Evolutionary conservation across 30 jellyfish, hydroid and myxozoan species (phyloP).

Genomic region (Mastigias papua): DNA sequence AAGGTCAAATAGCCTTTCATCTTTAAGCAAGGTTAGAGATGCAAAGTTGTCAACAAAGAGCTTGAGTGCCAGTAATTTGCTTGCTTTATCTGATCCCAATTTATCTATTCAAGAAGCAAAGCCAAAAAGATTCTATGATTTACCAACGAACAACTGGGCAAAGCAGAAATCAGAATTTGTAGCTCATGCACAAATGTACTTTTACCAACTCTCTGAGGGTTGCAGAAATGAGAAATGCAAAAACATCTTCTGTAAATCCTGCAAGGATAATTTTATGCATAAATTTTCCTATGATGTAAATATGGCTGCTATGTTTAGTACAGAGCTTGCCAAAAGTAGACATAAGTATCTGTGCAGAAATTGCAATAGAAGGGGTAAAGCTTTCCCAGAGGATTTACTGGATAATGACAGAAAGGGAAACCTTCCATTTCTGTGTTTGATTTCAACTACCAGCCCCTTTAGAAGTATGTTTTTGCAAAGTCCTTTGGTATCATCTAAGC

Average conservation of each 20-base stretch:
- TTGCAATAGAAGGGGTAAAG: constrained; percentile 37
- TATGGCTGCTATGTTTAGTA: constrained; percentile 73
- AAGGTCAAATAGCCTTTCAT: constrained; percentile 53
- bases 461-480: constrained; percentile 76
- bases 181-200: constrained; percentile 89
- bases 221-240: constrained; percentile 69
- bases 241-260: constrained; percentile 81
- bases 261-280: constrained; percentile 18
- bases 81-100: constrained; percentile 90
- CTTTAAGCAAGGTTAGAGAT: constrained; percentile 37
- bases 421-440: constrained; percentile 63
- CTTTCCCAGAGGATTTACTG: constrained; percentile 45
- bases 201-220: constrained; percentile 89
- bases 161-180: constrained; percentile 77
- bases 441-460: constrained; percentile 77
- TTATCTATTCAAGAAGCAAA: constrained; percentile 85
- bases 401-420: background rate
- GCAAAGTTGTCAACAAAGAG: constrained; percentile 56
- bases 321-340: constrained; percentile 74
- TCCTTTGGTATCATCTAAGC: constrained; percentile 82
- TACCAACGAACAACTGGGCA: constrained; percentile 76
- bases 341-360: constrained; percentile 57
- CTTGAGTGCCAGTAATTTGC: constrained; percentile 90
- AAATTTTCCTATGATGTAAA: constrained; percentile 15
- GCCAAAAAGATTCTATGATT: constrained; percentile 79